Evolutionary conservation across 2,113 vertebrate species (phyloP).

Genomic region (Lepus timidus): DNA sequence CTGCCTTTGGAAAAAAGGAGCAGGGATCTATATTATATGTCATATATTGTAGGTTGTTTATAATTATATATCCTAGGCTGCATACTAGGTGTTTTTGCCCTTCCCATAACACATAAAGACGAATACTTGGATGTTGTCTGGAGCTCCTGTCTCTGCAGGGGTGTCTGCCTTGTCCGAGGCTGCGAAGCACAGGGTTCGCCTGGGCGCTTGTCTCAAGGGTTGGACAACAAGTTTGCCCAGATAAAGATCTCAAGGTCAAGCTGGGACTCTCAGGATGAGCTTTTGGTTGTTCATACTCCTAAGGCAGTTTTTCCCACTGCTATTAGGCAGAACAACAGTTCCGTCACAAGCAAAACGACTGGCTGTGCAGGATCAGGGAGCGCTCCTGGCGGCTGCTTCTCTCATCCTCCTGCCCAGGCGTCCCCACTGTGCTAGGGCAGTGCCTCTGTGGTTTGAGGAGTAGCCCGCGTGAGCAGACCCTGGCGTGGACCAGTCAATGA

Average conservation of each 20-base stretch:
- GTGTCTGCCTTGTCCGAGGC: background rate
- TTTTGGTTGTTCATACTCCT: background rate
- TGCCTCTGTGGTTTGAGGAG: background rate
- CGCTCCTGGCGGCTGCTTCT: background rate
- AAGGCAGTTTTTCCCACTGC: background rate
- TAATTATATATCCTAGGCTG: too few relatives aligned
- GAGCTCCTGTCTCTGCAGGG: background rate
- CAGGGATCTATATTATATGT: background rate
- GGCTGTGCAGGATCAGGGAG: fast-evolving
- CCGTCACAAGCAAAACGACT: background rate
- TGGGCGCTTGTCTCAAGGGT: background rate
- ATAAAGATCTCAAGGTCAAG: background rate
- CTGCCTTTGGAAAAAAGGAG: background rate
- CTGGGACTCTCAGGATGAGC: background rate
- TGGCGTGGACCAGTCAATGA: background rate
- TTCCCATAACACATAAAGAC: background rate
- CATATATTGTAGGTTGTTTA: too few relatives aligned
- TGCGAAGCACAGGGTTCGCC: background rate
- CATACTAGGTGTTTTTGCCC: background rate
- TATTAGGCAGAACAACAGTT: background rate
- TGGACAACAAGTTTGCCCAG: background rate
- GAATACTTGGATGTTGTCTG: background rate
- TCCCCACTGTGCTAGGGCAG: background rate
- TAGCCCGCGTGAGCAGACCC: background rate
- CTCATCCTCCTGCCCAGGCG: background rate